Base-by-base conservation (phyloP, 2,888 invertebrate genomes). In the Chrysina gloriosa region DNA sequence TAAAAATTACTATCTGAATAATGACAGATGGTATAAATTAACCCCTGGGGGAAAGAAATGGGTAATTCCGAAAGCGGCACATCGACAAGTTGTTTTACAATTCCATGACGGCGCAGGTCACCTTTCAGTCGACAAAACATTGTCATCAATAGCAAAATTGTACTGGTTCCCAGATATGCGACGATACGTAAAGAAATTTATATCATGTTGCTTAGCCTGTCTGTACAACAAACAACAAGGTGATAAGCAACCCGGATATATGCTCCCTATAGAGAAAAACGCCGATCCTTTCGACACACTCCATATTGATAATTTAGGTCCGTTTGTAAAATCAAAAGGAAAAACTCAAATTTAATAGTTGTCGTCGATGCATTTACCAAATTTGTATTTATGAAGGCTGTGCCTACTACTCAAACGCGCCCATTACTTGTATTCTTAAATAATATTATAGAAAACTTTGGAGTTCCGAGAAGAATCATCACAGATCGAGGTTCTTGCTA, bases 351-450 rank as follows among this genome's bases (percentile, higher is more conserved):
- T 42, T 7, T 42, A 11, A 2, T 42, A 72, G 77, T 79, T 0
- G 61, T 69, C 0, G 76, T 79, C 9, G 79, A 79, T 65, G 75
- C 72, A 1, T 80, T 79, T 67, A 80, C 78, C 6, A 80, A 79
- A 69, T 80, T 78, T 73, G 69, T 75, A 3, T 78, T 78, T 64
- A 66, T 78, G 42, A 42, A 42, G 16, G 2, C 6, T 71, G 73
- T 14, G 16, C 50, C 64, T 9, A 70, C 45, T 21, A 76, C 74
- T 1, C 71, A 71, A 54, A 58, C 68, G 4, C 19, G 7, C 3
- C 69, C 70, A 19, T 70, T 74, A 0, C 65, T 74, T 1, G 47
- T 48, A 1, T 73, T 71, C 42, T 63, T 76, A 4, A 58, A 71
- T n/a, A 14, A n/a, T 29, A 3, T 63, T 4, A 21, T 65, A 6